Evolutionary conservation across 2,113 vertebrate genomes (phyloP).

Genomic region (Nycticebus coucang): DNA sequence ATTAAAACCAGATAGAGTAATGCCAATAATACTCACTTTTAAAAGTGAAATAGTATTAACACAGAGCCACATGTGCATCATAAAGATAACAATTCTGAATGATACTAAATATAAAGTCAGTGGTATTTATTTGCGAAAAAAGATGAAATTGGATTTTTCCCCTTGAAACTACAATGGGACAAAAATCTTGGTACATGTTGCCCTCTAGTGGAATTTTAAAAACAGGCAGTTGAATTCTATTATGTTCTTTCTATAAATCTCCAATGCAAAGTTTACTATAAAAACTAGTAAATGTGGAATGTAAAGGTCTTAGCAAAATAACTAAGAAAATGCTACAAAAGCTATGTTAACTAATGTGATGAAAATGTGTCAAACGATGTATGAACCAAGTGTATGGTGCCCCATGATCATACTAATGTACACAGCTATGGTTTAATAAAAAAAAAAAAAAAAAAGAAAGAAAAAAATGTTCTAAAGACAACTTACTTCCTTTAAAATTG

Average conservation of each 20-base stretch:
- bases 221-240: conserved; percentile 14
- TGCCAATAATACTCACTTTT: not conserved
- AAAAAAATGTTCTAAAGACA: conserved; percentile 8
- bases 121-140: conserved; percentile 71
- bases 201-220: conserved; percentile 84
- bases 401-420: too few relatives aligned
- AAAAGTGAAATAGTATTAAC: conserved; percentile 53
- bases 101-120: conserved; percentile 69
- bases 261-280: not conserved
- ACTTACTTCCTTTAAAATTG: not conserved
- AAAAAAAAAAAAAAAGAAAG: too few relatives aligned
- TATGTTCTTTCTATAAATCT: conserved; percentile 38
- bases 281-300: too few relatives aligned
- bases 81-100: conserved; percentile 79
- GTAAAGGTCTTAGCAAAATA: too few relatives aligned
- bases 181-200: conserved; percentile 78
- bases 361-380: too few relatives aligned
- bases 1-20: conserved; percentile 65
- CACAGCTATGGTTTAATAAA: too few relatives aligned
- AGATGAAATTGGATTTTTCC: not conserved
- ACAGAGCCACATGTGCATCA: conserved; percentile 26
- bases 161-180: not conserved
- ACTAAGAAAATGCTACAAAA: too few relatives aligned
- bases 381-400: too few relatives aligned
- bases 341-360: too few relatives aligned